Conservation (phyloP, 2,113 vertebrate genomes). For the Nymphicus hollandicus region DNA sequence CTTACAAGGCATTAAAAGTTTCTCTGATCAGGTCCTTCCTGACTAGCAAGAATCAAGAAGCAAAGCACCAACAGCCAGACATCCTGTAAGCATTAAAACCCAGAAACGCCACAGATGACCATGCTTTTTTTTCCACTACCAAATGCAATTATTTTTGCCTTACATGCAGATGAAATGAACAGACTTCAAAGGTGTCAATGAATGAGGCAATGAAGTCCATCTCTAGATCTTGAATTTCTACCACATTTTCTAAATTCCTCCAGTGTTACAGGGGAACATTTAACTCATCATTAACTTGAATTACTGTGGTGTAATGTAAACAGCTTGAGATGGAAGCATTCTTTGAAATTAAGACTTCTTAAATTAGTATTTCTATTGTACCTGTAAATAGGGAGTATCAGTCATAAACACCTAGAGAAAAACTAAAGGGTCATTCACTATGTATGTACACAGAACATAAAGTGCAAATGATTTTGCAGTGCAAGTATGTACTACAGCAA, state of each 20-base stretch:
- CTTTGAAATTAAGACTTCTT: background rate
- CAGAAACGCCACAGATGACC: background rate
- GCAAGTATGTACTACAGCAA: background rate
- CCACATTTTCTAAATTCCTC: background rate
- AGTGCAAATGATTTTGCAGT: background rate
- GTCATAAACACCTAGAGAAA: background rate
- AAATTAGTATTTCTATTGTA: background rate
- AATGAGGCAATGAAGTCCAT: background rate
- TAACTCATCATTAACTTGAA: background rate
- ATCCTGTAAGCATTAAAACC: background rate
- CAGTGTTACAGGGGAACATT: background rate
- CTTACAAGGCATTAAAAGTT: background rate
- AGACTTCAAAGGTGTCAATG: background rate
- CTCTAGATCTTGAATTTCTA: background rate
- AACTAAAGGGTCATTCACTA: background rate
- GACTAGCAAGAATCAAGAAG: background rate
- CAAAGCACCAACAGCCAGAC: background rate
- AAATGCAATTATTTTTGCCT: background rate
- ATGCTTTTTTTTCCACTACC: background rate
- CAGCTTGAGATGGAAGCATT: background rate
- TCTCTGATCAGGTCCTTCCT: background rate
- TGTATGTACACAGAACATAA: background rate
- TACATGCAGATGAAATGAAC: background rate
- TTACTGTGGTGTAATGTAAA: background rate
- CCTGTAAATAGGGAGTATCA: background rate